Evolutionary conservation across 2,113 vertebrate species (phyloP), one percentile per base, ranked within the genome.

Genomic region (Malurus elegans): DNA sequence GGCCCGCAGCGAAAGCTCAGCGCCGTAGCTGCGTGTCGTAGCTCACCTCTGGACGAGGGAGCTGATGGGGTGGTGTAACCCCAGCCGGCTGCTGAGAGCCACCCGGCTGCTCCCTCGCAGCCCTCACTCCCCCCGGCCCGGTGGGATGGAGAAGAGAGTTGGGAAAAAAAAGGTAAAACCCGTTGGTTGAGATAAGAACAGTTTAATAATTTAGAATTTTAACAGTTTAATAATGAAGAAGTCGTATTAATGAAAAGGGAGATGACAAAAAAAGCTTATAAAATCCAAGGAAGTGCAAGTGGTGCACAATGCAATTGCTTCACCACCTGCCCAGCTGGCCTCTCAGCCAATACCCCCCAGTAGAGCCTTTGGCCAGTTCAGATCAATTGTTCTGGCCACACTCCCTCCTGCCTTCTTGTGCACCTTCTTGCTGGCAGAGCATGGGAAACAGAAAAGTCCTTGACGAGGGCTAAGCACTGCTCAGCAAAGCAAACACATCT

Each of bases 241-340:
- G 9, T 50, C 12, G 18, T 36, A 20, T 12, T 78, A n/a, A 29
- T 84, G 45, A 13, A 57, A 50, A 29, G 5, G 10, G 45, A 54
- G 40, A 36, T 45, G 19, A 14, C 21, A 54, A 36, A 48, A 48
- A 61, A 61, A 6, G 14, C 1, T 0, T 15, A 5, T 48, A 20
- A 74, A 56, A 16, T 23, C 12, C 34, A 10, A 32, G 47, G 28
- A 74, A 67, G 26, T 26, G 12, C 26, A 18, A 73, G 74, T 6
- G 21, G 12, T 32, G 45, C 25, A 18, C 40, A 28, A 31, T 20
- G 26, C 21, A 66, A 4, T 19, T 60, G 29, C 40, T 73, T 79
- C 40, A 48, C 10, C 40, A 36, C 26, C 40, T 54, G 74, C n/a
- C 25, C 29, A n/a, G 8, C 61, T 25, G 6, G 21, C 21, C 48